Evolutionary conservation across 2,797 vertebrate species (phyloP).

Genomic region (Coregonus suidteri): DNA sequence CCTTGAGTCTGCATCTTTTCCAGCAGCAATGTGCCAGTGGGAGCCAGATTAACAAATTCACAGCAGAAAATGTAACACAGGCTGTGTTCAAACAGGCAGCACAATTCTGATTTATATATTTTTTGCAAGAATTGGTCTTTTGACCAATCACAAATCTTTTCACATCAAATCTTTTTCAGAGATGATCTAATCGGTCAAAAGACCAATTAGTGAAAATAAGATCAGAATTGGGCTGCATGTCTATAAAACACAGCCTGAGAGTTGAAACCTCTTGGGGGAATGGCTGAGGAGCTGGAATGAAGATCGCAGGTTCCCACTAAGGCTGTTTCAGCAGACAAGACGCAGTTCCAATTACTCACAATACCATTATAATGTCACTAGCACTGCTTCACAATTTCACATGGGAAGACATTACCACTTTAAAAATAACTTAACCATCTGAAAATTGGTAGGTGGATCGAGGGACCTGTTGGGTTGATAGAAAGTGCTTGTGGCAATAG

Average conservation of each 20-base stretch:
- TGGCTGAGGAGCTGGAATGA: not conserved
- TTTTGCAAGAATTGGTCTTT: too few relatives aligned
- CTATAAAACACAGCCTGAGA: not conserved
- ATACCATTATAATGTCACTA: not conserved
- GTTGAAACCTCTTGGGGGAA: not conserved
- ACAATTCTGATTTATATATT: too few relatives aligned
- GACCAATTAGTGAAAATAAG: too few relatives aligned
- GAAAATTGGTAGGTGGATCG: not conserved
- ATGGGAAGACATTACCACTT: not conserved
- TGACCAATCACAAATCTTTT: too few relatives aligned
- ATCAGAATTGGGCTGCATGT: too few relatives aligned
- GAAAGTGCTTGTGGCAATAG: not conserved
- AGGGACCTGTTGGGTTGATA: not conserved
- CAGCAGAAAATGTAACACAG: not conserved
- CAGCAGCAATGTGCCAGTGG: not conserved
- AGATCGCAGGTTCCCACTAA: not conserved
- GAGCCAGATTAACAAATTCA: not conserved
- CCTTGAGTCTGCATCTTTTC: too few relatives aligned
- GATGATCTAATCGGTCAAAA: too few relatives aligned
- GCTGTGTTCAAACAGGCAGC: not conserved
- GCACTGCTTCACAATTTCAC: not conserved
- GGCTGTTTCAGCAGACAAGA: not conserved
- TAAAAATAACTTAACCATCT: not conserved
- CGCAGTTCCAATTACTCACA: not conserved
- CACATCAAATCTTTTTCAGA: too few relatives aligned